Base-by-base conservation (phyloP, 2,113 vertebrate genomes). In the Oplegnathus fasciatus region DNA sequence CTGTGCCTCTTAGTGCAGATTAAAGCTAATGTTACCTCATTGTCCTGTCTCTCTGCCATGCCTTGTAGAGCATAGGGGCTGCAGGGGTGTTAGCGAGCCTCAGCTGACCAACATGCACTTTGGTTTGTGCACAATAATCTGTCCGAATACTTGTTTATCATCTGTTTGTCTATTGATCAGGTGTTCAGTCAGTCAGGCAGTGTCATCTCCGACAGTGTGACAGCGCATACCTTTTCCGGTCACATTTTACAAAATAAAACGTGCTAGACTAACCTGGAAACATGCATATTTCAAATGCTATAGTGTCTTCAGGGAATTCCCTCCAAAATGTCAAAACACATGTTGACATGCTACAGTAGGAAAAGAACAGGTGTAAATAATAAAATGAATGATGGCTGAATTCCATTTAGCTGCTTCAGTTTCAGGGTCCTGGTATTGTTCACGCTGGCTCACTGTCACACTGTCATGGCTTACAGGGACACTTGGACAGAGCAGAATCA, bases 41-140 rank as follows among this genome's bases (percentile, higher is more conserved):
- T 91, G 82, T 95, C 94, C 88, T 89, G 92, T 93, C 93, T 94
- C 83, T 95, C 95, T 80, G 94, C 93, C 95, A 95, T 95, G 79
- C 92, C 92, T 44, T 64, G 86, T 68, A 8, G 37, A 30, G 67
- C 94, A 95, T 94, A 75, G 22, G 68, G 60, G n/a, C 90, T 57
- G 86, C 78, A 42, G 67, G 26, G 60, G n/a, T 40, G 69, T 66
- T 26, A 15, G 17, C 74, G 55, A 70, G 13, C 40, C 62, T 71
- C 60, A 24, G 44, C 10, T 17, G 37, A 64, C 30, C 0, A 69
- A 73, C 24, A 32, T 48, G 52, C 54, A 58, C 67, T 58, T 48
- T 3, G 18, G 6, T 57, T 42, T 20, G 24, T 2, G 40, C 2
- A 18, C 48, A 85, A 70, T 1, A 50, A n/a, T 22, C 14, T 8